Conservation (phyloP, 2,888 invertebrate species). For the Zootermopsis nevadensis region DNA sequence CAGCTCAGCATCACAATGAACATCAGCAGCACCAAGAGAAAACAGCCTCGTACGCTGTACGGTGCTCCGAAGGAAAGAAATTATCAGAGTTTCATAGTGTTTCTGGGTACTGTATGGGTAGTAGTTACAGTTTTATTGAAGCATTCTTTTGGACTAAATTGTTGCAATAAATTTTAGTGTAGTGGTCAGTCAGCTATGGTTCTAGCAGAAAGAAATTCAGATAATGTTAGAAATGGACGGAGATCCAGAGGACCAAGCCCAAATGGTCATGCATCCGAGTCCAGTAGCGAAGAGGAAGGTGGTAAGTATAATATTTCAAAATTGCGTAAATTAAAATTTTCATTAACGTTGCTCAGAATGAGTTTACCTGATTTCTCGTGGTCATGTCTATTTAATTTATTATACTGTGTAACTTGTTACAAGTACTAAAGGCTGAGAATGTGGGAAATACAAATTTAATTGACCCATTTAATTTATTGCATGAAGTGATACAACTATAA, state of each 20-base stretch:
- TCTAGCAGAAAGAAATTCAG: constrained; percentile 87
- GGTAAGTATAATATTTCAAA: constrained; percentile 47
- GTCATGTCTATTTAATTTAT: no score
- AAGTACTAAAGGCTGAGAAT: not conserved
- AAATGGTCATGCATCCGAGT: constrained; percentile 84
- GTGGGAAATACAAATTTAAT: not conserved
- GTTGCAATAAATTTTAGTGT: not conserved
- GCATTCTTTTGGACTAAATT: not conserved
- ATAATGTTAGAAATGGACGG: constrained; percentile 85
- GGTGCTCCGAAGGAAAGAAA: constrained; percentile 33
- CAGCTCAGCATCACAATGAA: not conserved
- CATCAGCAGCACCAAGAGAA: constrained; percentile 18
- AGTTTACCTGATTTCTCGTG: not conserved
- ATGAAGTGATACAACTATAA: not conserved
- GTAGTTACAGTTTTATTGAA: constrained; percentile 3
- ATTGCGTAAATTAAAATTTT: not conserved
- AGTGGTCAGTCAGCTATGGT: constrained; percentile 74
- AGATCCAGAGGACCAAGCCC: constrained; percentile 93
- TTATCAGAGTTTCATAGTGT: constrained; percentile 26
- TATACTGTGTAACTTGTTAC: no score
- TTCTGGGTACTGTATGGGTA: not conserved
- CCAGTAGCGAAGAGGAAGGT: constrained; percentile 89
- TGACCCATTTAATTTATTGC: not conserved
- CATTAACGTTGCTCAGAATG: not conserved
- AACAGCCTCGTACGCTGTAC: constrained; percentile 24